Base-by-base conservation (phyloP, 2,888 invertebrate genomes). In the Patella depressa region DNA sequence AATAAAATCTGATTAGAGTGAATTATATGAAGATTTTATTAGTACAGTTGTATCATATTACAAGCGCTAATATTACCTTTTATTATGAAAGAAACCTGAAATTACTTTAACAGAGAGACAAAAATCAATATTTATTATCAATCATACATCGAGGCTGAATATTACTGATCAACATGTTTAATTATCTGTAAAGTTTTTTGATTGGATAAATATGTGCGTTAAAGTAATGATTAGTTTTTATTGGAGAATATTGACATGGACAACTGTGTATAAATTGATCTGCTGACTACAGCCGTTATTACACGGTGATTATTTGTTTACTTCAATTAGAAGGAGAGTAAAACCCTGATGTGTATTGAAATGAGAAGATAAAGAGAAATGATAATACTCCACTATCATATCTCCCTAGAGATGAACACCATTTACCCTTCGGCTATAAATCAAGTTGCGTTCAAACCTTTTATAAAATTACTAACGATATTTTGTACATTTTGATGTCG, bases 181-280 rank as follows among this genome's bases (percentile, higher is more conserved):
- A 65, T 65, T 65, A 65, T 65, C 19, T 65, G 65, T 65, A 65
- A 19, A 65, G 65, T 65, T 65, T 65, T 65, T 24, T 24, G 65
- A 65, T 65, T 65, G 65, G 65, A 11, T 65, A 65, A 65, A 24
- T 65, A 24, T 65, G 45, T 24, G 65, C 14, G 24, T 65, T 65
- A 65, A 65, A 19, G 24, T 65, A 65, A 65, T 14, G 65, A 65
- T 65, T 11, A 24, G 65, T 65, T 65, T 65, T 65, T 65, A 65
- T 65, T 65, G 24, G 24, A 12, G 65, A 65, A 24, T 24, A 65
- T 65, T 24, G 65, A 19, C 19, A 24, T 24, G 19, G 24, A 65
- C 45, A 45, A 45, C 24, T 19, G 24, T 65, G 24, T 19, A 65
- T 19, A 65, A 65, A 65, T 65, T 65, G 65, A 65, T 65, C 65